A percentile compares a stretch with the other conserved stretches of the same genome.
phyloP scores from a whole-genome alignment of 2,797 vertebrate species.

The Peromyscus nudipes region DNA sequence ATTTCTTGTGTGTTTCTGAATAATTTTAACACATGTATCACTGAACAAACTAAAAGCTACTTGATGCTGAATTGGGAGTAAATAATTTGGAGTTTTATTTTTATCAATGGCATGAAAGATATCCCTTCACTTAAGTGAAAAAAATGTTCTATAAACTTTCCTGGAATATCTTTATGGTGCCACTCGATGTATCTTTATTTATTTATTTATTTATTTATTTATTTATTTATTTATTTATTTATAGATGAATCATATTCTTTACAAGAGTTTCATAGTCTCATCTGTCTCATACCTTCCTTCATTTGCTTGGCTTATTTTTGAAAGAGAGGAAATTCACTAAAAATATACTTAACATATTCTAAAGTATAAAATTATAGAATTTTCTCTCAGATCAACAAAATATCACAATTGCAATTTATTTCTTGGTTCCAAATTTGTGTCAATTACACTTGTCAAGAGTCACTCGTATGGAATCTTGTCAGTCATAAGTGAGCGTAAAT shows the following conservation, averaged over 20 bases:
- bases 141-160: conserved; percentile 31
- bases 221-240: not conserved
- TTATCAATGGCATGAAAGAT: not conserved
- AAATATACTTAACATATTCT: conserved; percentile 44
- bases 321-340: conserved; percentile 55
- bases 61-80: not conserved
- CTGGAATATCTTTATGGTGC: not conserved
- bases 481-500: not conserved
- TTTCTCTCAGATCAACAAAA: conserved; percentile 44
- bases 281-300: not conserved
- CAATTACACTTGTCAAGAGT: conserved; percentile 20
- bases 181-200: not conserved
- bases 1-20: conserved; percentile 9
- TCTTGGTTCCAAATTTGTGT: conserved; percentile 33
- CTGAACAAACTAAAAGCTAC: not conserved
- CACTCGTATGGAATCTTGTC: not conserved
- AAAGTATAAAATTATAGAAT: conserved; percentile 23
- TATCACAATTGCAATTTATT: conserved; percentile 8
- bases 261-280: not conserved
- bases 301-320: conserved; percentile 20
- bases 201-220: not conserved
- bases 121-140: not conserved
- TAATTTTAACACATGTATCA: not conserved
- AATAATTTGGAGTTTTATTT: not conserved
- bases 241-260: not conserved